A percentile compares a stretch with the other conserved stretches of the same genome.
Evolutionary conservation across 2,888 invertebrate species (phyloP).

Genomic region (Merodon equestris): DNA sequence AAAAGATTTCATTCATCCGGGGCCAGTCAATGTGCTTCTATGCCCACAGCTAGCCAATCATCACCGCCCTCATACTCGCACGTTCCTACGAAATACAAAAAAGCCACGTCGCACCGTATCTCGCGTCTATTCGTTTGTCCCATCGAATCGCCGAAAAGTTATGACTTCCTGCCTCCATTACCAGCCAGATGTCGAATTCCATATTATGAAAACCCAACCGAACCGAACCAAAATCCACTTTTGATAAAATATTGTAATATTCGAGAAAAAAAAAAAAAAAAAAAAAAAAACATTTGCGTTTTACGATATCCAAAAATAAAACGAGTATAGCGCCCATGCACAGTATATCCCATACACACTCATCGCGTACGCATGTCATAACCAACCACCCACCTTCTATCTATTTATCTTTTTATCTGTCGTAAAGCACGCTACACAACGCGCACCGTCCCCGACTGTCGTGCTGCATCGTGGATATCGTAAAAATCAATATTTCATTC

Average conservation of each 20-base stretch:
- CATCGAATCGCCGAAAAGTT: constrained; percentile 48
- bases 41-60: too few species aligned
- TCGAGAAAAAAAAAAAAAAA: constrained; percentile 3
- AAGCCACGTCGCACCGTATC: too few species aligned
- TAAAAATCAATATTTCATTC: constrained; percentile 66
- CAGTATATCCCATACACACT: constrained; percentile 19
- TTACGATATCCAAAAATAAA: constrained; percentile 65
- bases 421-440: constrained; percentile 12
- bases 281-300: constrained; percentile 46
- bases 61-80: too few species aligned
- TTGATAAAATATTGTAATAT: constrained; percentile 40
- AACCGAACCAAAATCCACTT: constrained; percentile 50
- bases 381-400: constrained; percentile 48
- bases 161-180: constrained; percentile 64
- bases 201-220: constrained; percentile 28
- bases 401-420: neutral
- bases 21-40: too few species aligned
- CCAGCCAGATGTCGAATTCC: constrained; percentile 66
- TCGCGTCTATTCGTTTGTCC: constrained; percentile 28
- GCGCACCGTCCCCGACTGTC: constrained; percentile 1
- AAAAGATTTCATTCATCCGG: too few species aligned
- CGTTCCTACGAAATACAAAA: too few species aligned
- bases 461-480: constrained; percentile 46
- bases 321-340: constrained; percentile 47
- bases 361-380: constrained; percentile 49